Evolutionary conservation across 1,140 invertebrate genomes (phyloP), one percentile per base, ranked within the genome.

Genomic region (Drosophila lowei): DNA sequence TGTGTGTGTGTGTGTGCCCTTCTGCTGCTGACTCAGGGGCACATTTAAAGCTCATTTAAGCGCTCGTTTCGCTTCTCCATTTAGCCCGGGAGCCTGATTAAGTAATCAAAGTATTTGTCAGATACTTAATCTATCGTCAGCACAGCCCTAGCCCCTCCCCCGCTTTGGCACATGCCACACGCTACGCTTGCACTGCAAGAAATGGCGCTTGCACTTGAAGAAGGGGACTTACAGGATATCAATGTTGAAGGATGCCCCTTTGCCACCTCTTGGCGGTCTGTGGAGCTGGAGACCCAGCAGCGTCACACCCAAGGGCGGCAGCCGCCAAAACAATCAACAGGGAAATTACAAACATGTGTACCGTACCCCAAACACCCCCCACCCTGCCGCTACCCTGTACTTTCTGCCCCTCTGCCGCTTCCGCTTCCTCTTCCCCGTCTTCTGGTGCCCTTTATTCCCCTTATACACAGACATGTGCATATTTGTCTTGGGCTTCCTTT

Each of bases 81-180:
- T 77, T 86, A 60, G 46, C 61, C 56, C 44, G 54, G 41, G 48
- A 38, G 60, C 58, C 78, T 88, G 83, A 88, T 88, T 88, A 88
- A 88, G 83, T 81, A 88, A 88, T 88, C 83, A 88, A 88, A 88
- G 84, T 80, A 83, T 88, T 88, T 88, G 83, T 76, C 76, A 88
- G 83, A 75, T 86, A 88, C 85, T 88, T 88, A 88, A 88, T 88
- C 59, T 68, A 70, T 70, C 66, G 63, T 46, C 66, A 68, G 83
- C 23, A 25, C 1, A 2, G 18, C 18, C 18, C 18, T 18, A 7
- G 60, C 61, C 66, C 79, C 63, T 56, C 76, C 76, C 79, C 76
- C 85, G 52, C 62, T 47, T 53, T 48, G 23, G 0, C 23, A 25
- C 23, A 9, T 53, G 58, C 62, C 48, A 72, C 70, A 72, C 70